Evolutionary conservation across 2,797 vertebrate genomes (phyloP).

Genomic region (Myotis planiceps): DNA sequence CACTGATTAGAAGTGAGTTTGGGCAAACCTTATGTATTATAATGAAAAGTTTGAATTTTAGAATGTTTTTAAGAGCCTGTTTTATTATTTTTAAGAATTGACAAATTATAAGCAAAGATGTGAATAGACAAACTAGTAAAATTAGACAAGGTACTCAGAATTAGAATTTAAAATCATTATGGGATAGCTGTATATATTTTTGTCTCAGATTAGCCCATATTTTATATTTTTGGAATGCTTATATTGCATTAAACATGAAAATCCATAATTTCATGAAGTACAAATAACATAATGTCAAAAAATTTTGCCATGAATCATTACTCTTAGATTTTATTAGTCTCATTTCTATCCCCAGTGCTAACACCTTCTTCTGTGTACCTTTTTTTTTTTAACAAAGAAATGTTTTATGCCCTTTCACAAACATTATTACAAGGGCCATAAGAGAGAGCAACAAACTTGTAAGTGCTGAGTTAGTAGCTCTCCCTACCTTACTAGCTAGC

Average conservation of each 20-base stretch:
- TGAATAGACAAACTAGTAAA: neutral
- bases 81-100: neutral
- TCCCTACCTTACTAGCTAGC: neutral
- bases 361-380: neutral
- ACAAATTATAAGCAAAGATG: neutral
- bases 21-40: neutral
- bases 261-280: constrained; percentile 17
- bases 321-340: neutral
- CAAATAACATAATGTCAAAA: neutral
- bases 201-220: neutral
- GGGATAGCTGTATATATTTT: neutral
- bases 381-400: neutral
- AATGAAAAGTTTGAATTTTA: constrained; percentile 5
- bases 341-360: neutral
- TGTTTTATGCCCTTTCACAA: neutral
- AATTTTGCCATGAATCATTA: neutral
- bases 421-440: neutral
- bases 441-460: neutral
- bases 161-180: constrained; percentile 28
- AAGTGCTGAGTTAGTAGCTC: neutral
- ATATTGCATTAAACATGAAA: neutral
- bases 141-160: constrained; percentile 8
- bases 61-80: neutral
- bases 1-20: neutral
- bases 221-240: neutral